These are phyloP conservation scores for Coleophora flavipennella DNA, from an alignment of 2,888 invertebrate species.

Conservation along the genomic window DNA sequence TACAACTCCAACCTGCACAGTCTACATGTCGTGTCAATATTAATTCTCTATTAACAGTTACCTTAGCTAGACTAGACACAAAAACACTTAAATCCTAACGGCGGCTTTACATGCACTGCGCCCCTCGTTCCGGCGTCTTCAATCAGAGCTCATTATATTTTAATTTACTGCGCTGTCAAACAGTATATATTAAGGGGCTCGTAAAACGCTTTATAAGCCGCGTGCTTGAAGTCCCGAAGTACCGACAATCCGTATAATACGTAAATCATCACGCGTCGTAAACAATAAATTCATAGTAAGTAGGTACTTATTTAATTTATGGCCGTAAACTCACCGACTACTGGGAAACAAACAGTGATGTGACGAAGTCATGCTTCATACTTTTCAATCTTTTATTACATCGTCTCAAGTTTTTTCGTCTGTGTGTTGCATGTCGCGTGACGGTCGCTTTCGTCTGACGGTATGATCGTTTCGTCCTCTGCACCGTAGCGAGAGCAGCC, in stretches of 20 bases:
- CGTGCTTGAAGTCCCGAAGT: constrained; percentile 18
- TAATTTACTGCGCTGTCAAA: constrained; percentile 15
- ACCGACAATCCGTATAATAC: constrained; percentile 18
- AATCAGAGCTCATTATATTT: constrained; percentile 11
- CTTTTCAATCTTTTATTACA: too few species aligned
- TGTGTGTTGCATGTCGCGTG: too few species aligned
- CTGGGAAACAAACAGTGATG: constrained; percentile 16
- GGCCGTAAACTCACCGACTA: too few species aligned
- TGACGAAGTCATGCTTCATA: too few species aligned
- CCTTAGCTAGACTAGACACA: too few species aligned
- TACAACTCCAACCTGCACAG: background rate
- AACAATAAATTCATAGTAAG: too few species aligned
- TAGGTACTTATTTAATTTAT: too few species aligned
- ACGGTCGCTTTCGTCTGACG: too few species aligned
- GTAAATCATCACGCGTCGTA: constrained; percentile 22
- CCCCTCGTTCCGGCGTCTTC: background rate
- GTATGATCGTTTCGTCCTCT: too few species aligned
- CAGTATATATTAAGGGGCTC: constrained; percentile 12
- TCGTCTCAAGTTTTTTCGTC: too few species aligned
- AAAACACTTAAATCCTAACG: background rate
- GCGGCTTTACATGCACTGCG: background rate
- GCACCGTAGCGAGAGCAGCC: too few species aligned
- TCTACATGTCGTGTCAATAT: background rate
- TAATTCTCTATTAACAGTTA: too few species aligned
- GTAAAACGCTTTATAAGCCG: constrained; percentile 22